These are phyloP conservation scores for Nomada fabriciana DNA, from an alignment of 2,888 invertebrate genomes.

Conservation along the genomic window DNA sequence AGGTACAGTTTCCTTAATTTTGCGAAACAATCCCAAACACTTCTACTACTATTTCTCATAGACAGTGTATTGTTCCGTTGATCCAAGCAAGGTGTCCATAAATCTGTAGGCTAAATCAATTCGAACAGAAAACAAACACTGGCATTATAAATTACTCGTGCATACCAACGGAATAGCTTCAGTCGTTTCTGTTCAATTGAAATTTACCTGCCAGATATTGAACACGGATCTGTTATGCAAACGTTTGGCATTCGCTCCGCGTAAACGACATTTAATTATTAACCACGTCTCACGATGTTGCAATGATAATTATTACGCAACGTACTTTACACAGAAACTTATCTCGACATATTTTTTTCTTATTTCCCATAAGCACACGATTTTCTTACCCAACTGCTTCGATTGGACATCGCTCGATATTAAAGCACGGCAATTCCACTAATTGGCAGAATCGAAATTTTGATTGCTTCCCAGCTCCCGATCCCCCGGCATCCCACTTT, in stretches of 20 bases:
- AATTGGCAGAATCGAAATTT: conserved; percentile 1
- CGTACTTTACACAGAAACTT: not conserved
- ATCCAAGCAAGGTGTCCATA: no score
- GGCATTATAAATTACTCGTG: not conserved
- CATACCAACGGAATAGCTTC: no score
- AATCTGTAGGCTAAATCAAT: not conserved
- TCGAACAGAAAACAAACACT: not conserved
- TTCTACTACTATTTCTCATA: not conserved
- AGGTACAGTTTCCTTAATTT: not conserved
- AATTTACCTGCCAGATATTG: conserved; percentile 3
- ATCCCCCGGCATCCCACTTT: no score
- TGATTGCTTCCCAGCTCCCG: not conserved
- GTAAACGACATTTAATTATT: not conserved
- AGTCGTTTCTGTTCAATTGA: no score
- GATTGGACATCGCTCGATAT: not conserved
- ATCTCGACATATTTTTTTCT: not conserved
- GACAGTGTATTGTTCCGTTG: no score
- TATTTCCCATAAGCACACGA: no score
- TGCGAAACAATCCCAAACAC: not conserved
- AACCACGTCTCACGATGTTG: not conserved
- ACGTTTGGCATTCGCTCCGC: not conserved
- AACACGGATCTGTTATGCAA: not conserved
- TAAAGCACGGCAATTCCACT: conserved; percentile 2
- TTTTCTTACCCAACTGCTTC: not conserved
- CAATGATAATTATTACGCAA: not conserved